Conservation (phyloP, 2,797 vertebrate species). For the Chaenodraco wilsoni region DNA sequence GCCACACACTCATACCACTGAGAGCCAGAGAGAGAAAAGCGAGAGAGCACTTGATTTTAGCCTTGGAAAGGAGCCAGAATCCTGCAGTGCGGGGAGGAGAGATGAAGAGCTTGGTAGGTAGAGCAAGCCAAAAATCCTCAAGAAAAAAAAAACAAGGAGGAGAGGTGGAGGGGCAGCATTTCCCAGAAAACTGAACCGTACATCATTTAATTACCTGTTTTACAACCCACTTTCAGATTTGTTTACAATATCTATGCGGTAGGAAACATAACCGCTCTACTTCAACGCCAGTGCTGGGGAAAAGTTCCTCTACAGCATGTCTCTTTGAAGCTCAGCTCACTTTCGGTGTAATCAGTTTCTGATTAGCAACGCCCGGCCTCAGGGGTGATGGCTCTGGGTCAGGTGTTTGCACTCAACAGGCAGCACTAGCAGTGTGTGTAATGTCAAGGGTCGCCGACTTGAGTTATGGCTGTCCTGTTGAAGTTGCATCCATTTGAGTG, state of each 20-base stretch:
- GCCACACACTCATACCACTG: constrained; percentile 65
- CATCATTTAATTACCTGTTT: constrained; percentile 80
- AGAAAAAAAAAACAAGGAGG: constrained; percentile 59
- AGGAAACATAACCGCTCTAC: constrained; percentile 36
- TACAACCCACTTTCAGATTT: constrained; percentile 74
- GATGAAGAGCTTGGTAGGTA: constrained; percentile 59
- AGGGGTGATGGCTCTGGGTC: constrained; percentile 42
- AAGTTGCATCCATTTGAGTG: constrained; percentile 30
- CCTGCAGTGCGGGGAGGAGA: constrained; percentile 64
- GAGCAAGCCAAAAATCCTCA: constrained; percentile 59
- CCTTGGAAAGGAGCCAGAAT: constrained; percentile 72
- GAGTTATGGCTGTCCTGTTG: constrained; percentile 39
- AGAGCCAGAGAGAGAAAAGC: constrained; percentile 48
- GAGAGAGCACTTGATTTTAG: constrained; percentile 65
- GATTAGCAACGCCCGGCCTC: constrained; percentile 48
- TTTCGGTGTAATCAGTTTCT: constrained; percentile 37
- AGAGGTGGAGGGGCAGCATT: constrained; percentile 57
- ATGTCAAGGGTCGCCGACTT: constrained; percentile 3
- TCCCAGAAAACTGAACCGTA: constrained; percentile 66
- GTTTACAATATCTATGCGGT: constrained; percentile 65
- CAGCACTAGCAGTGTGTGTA: constrained; percentile 9
- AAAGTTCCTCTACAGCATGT: constrained; percentile 23
- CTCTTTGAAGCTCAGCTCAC: constrained; percentile 37
- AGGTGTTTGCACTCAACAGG: constrained; percentile 46
- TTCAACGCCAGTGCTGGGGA: constrained; percentile 11